These are phyloP conservation scores for Metacarcinus magister DNA, from an alignment of 2,888 invertebrate genomes.

Conservation along the genomic window DNA sequence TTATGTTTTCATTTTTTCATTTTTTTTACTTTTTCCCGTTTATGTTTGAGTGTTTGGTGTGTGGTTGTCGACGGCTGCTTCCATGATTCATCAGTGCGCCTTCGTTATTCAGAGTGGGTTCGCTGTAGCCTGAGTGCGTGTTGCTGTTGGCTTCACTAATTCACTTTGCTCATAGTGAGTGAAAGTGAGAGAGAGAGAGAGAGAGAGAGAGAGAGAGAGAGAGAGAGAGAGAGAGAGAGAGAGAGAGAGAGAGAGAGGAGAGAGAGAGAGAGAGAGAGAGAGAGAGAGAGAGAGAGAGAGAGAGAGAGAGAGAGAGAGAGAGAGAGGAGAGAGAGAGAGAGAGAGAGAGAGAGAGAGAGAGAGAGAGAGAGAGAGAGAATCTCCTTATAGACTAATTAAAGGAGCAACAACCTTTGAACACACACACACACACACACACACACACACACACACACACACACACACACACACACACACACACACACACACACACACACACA, in stretches of 20 bases:
- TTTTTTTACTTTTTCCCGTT: no score
- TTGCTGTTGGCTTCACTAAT: conserved; percentile 1
- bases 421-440: background rate
- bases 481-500: no score
- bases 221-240: conserved; percentile 23
- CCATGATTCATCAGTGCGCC: background rate
- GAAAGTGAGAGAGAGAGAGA: background rate
- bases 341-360: background rate
- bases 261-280: background rate
- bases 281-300: background rate
- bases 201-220: background rate
- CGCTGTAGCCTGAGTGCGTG: background rate
- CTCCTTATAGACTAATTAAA: background rate
- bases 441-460: no score
- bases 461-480: no score
- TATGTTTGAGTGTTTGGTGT: background rate
- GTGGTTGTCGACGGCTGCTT: background rate
- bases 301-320: background rate
- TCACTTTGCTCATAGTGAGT: background rate
- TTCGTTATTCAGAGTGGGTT: background rate
- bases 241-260: background rate
- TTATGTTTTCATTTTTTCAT: background rate
- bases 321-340: background rate
- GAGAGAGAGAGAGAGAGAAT: background rate
- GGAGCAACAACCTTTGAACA: background rate